These are phyloP conservation scores for Cyclophora punctaria DNA, from an alignment of 2,888 invertebrate species.

Conservation along the genomic window DNA sequence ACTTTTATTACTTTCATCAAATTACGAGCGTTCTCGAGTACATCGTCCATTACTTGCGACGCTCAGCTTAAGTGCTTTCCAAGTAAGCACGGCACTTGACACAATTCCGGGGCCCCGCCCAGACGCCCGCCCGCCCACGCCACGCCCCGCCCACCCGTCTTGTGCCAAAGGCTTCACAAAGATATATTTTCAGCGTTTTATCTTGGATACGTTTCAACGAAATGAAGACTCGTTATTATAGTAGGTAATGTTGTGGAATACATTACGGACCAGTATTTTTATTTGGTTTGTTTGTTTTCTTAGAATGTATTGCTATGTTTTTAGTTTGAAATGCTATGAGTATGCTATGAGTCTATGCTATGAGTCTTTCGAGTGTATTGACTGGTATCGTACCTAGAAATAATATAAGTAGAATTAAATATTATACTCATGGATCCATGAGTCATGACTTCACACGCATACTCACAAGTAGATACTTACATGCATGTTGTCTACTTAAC, in stretches of 20 bases:
- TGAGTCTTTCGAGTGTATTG: too few species aligned
- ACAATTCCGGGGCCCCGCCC: conserved; percentile 46
- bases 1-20: conserved; percentile 18
- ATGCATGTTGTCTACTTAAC: too few species aligned
- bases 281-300: too few species aligned
- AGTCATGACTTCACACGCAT: too few species aligned
- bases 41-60: conserved; percentile 29
- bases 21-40: conserved; percentile 13
- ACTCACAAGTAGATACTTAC: too few species aligned
- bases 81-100: conserved; percentile 46
- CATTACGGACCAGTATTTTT: too few species aligned
- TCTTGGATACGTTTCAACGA: conserved; percentile 24
- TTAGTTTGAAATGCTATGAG: too few species aligned
- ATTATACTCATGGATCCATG: too few species aligned
- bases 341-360: too few species aligned
- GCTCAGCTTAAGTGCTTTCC: conserved; percentile 32
- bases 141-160: conserved; percentile 32
- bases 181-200: conserved; percentile 34
- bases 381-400: too few species aligned
- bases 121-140: conserved; percentile 30
- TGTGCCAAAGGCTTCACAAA: conserved; percentile 20
- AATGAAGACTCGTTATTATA: conserved; percentile 2
- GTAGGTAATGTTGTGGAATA: neutral
- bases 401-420: too few species aligned
- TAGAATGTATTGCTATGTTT: too few species aligned